Conservation (phyloP, 2,888 invertebrate genomes). For the Endotricha flammealis region DNA sequence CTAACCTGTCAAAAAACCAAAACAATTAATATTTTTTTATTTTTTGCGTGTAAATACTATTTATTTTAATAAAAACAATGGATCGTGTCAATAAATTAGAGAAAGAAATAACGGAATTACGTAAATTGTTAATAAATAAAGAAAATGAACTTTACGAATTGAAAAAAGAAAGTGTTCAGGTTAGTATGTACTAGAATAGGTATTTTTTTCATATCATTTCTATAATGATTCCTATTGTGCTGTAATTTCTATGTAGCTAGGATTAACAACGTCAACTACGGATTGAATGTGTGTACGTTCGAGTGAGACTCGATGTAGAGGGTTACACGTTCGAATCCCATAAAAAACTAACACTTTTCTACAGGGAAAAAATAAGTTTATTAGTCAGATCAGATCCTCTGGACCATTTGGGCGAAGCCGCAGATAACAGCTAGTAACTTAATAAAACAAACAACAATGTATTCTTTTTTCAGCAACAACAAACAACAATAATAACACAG, state of each 20-base stretch:
- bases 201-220: too few species aligned
- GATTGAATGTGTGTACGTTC: too few species aligned
- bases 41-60: too few species aligned
- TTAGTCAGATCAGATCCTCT: too few species aligned
- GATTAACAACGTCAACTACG: not conserved
- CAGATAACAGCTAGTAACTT: slow-evolving; percentile 20
- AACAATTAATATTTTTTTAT: not conserved
- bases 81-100: slow-evolving; percentile 46
- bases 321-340: too few species aligned
- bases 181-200: slow-evolving; percentile 20
- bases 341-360: too few species aligned
- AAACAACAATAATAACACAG: slow-evolving; percentile 4
- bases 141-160: slow-evolving; percentile 66
- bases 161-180: slow-evolving; percentile 49
- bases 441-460: too few species aligned
- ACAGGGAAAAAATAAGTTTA: too few species aligned
- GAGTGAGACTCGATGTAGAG: too few species aligned
- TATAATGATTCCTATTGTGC: too few species aligned
- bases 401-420: too few species aligned
- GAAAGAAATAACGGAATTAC: slow-evolving; percentile 69
- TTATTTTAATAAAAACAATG: too few species aligned
- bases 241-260: not conserved
- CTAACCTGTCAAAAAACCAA: not conserved
- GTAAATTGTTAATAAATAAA: slow-evolving; percentile 60
- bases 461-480: slow-evolving; percentile 11